phyloP scores from a whole-genome alignment of 2,113 vertebrate genomes.

The Limanda limanda region DNA sequence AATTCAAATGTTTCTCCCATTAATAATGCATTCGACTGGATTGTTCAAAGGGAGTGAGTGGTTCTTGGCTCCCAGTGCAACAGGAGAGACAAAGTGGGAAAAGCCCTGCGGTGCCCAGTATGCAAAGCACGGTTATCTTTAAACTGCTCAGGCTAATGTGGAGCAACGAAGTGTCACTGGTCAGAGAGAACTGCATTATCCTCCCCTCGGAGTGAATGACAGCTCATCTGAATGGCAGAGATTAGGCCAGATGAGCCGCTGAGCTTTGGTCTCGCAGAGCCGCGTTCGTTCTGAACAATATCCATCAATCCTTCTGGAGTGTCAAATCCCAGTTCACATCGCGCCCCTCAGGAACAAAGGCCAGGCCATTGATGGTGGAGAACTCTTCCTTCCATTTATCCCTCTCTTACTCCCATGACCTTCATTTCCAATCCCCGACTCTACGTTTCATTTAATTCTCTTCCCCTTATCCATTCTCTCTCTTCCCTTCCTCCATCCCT shows the following conservation, averaged over 20 bases:
- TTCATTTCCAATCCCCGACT: conserved; percentile 57
- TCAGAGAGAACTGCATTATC: conserved; percentile 16
- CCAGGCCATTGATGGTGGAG: background rate
- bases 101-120: background rate
- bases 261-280: conserved; percentile 7
- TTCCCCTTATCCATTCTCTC: conserved; percentile 30
- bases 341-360: conserved; percentile 22
- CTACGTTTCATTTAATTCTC: conserved; percentile 63
- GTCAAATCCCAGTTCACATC: conserved; percentile 30
- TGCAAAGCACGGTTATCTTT: background rate
- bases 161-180: conserved; percentile 11
- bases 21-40: background rate
- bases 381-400: conserved; percentile 28
- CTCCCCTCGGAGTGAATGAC: conserved; percentile 23
- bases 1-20: too few relatives aligned
- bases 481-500: conserved; percentile 6
- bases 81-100: background rate
- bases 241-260: conserved; percentile 22
- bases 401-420: conserved; percentile 48
- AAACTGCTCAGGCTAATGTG: conserved; percentile 24
- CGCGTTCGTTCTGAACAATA: conserved; percentile 46
- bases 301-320: conserved; percentile 42
- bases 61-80: conserved; percentile 6
- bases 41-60: conserved; percentile 14
- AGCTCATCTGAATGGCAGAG: conserved; percentile 28